Base-by-base conservation (phyloP, 2,797 vertebrate species). In the Synaphobranchus kaupii region DNA sequence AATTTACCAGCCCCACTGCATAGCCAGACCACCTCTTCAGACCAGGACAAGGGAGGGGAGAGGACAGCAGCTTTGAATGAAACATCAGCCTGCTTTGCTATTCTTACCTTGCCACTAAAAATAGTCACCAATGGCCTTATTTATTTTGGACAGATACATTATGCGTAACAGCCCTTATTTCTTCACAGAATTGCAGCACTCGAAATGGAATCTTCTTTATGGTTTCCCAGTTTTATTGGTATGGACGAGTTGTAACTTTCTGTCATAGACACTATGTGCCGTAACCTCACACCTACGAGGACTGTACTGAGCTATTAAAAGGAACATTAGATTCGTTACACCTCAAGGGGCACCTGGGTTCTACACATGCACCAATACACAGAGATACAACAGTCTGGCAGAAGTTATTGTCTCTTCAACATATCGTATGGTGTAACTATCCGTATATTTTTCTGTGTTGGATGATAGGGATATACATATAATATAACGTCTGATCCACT, bases 21-120 rank as follows among this genome's bases (percentile, higher is more conserved):
- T 4, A 44, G 6, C 34, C 6, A 5, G 34, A 39, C 28, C 13
- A 20, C 10, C 31, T 44, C 44, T n/a, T 44, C 44, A 10, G 44
- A 1, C 22, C 39, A 12, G 76, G 39, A 48, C 12, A 50, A 20
- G 17, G 34, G 71, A 15, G 6, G 31, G 76, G 39, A 80, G 76
- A 48, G 44, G 76, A 48, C 15, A 44, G 39, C 76, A n/a, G 3
- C 10, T 9, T 48, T 80, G 44, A 80, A 80, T 80, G 25, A 80
- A 48, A 50, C 47, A 80, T 20, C 47, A 80, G 20, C 76, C 47
- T 47, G 39, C 5, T n/a, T 50, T 48, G 15, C 76, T 80, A 80
- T 50, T 80, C 44, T 80, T 80, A 80, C 76, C 73, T 47, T 39
- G 15, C 76, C 76, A 50, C 76, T 50, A 80, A 48, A 80, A 80